These are phyloP conservation scores for Nymphalis io DNA, from an alignment of 1,140 invertebrate genomes.

Conservation along the genomic window DNA sequence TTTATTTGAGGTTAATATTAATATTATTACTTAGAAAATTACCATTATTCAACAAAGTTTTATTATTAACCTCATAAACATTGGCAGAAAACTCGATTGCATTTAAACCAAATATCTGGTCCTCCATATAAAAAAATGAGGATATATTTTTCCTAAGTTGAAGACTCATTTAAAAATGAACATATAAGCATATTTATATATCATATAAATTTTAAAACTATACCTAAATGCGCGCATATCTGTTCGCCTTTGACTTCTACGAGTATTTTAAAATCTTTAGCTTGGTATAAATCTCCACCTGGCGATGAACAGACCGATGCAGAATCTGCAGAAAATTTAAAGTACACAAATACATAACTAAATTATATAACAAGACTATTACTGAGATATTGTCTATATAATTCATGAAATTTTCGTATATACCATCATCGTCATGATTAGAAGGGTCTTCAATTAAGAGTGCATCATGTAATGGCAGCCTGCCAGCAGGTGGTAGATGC, in stretches of 20 bases:
- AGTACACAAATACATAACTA: too few relatives aligned
- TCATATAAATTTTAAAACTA: background rate
- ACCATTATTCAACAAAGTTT: too few relatives aligned
- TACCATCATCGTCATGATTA: constrained; percentile 84
- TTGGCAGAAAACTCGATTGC: too few relatives aligned
- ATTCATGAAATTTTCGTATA: background rate
- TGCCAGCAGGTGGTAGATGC: constrained; percentile 91
- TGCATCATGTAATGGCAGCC: constrained; percentile 92
- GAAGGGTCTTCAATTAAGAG: constrained; percentile 91
- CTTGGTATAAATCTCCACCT: constrained; percentile 84
- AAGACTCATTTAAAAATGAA: too few relatives aligned
- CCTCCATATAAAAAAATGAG: too few relatives aligned
- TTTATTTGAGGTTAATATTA: too few relatives aligned
- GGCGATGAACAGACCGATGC: constrained; percentile 72
- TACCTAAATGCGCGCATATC: constrained; percentile 86
- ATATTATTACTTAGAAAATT: too few relatives aligned
- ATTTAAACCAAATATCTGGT: too few relatives aligned
- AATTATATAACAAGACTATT: too few relatives aligned
- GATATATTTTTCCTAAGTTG: too few relatives aligned
- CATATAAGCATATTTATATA: background rate
- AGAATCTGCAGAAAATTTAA: constrained; percentile 66
- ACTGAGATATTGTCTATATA: background rate
- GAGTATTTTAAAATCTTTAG: constrained; percentile 94
- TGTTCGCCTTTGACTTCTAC: constrained; percentile 87
- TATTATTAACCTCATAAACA: too few relatives aligned